Evolutionary conservation across 2,113 vertebrate species (phyloP).

Genomic region (Peromyscus maniculatus): DNA sequence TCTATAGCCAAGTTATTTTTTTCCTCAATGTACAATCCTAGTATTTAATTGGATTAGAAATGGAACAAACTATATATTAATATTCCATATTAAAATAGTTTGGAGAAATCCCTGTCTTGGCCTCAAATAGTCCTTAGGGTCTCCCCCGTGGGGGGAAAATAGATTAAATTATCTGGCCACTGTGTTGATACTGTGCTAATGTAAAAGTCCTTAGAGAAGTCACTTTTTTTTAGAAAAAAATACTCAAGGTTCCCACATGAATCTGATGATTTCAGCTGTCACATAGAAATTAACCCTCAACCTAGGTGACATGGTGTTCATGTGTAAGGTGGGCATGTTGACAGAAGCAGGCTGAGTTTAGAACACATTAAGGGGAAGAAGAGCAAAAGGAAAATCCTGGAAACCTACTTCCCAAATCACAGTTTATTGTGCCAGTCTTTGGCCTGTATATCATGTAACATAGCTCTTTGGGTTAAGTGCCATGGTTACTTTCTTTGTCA

Average conservation of each 20-base stretch:
- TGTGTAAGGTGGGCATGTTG: not conserved
- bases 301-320: not conserved
- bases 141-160: not conserved
- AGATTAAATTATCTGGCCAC: slow-evolving; percentile 22
- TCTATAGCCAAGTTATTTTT: not conserved
- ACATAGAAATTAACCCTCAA: not conserved
- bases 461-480: not conserved
- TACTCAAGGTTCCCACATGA: not conserved
- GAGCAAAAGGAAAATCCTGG: not conserved
- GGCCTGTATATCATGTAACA: not conserved
- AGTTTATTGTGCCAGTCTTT: not conserved
- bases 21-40: not conserved
- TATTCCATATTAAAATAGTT: slow-evolving; percentile 4
- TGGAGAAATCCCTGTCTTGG: not conserved
- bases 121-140: not conserved
- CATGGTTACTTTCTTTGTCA: not conserved
- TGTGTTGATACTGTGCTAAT: not conserved
- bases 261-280: not conserved
- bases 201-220: not conserved
- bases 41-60: slow-evolving; percentile 34
- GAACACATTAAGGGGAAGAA: not conserved
- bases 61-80: not conserved
- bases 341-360: slow-evolving; percentile 24
- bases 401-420: not conserved
- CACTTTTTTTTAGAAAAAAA: slow-evolving; percentile 32